Evolutionary conservation across 2,888 invertebrate genomes (phyloP), one percentile per base, ranked within the genome.

Genomic region (Neocrepidodera transversa): DNA sequence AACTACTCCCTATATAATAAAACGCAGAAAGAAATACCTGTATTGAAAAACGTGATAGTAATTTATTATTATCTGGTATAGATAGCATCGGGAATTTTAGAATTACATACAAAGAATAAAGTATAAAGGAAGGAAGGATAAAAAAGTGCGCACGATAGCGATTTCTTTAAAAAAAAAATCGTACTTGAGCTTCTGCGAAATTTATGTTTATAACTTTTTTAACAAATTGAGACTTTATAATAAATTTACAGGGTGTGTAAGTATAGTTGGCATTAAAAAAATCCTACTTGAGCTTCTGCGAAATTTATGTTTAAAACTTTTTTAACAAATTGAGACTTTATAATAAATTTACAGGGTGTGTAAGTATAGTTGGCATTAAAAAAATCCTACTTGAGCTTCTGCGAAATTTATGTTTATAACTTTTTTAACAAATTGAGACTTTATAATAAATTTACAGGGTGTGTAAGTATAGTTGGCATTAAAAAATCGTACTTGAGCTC

Each of bases 11-110:
- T 32, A 32, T n/a, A n/a, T 13, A 38, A 38, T 38, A 16, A 38
- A 38, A 38, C 17, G 7, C 13, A 8, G 3, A 32, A 17, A 38
- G 38, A 38, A 17, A 38, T 38, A 17, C 16, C 16, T 11, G 49
- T 26, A 50, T 20, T 13, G 49, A 50, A 36, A 50, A 50, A 50
- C 36, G 49, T 50, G 49, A 50, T 36, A 36, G 36, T 50, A 50
- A 50, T 50, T 50, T 50, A 50, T 50, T 36, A 36, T 50, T 38
- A 35, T 14, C n/a, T 35, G 35, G 13, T 35, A 14, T 17, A 38
- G 38, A 38, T 38, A 4, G 38, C 14, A 38, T 38, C 38, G 10
- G 38, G 16, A 17, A 38, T 38, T 38, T 38, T 17, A 38, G 38
- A 38, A 38, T 38, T 38, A 38, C 38, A 38, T 17, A 16, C 3